Percentiles rank a stretch among this genome's conserved stretches.
These are phyloP conservation scores for Halisarca cf. caerulea DNA, from an alignment of 37 sponge, comb jelly and placozoan genomes.

Conservation along the genomic window DNA sequence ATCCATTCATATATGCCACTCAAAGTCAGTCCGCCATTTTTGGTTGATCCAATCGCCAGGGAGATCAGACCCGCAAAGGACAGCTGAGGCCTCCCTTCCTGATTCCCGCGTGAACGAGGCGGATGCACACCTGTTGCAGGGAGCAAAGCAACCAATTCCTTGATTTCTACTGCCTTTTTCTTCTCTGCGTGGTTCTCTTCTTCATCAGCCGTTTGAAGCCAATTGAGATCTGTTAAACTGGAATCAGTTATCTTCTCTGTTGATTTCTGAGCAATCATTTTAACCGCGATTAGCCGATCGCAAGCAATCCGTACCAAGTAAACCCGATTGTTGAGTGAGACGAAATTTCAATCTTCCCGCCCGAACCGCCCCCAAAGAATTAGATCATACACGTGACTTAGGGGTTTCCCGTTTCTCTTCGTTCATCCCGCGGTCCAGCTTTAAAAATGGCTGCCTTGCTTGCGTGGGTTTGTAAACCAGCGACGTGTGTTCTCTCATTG, in stretches of 20 bases:
- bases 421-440: not conserved
- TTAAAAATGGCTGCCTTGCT: slow-evolving; percentile 25
- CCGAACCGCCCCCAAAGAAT: not conserved
- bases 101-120: not conserved
- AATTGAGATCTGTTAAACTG: slow-evolving; percentile 75
- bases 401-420: not conserved
- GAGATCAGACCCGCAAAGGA: slow-evolving; percentile 79
- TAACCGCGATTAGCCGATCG: not conserved
- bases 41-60: slow-evolving; percentile 69
- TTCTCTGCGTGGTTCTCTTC: not conserved
- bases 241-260: slow-evolving; percentile 35
- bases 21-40: slow-evolving; percentile 65
- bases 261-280: not conserved
- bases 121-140: slow-evolving; percentile 12
- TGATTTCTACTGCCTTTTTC: not conserved
- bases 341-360: slow-evolving; percentile 24
- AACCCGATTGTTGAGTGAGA: not conserved
- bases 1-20: slow-evolving; percentile 82
- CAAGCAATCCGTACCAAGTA: not conserved
- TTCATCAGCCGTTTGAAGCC: slow-evolving; percentile 37
- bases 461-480: slow-evolving; percentile 42
- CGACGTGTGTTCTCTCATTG: not conserved
- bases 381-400: not conserved
- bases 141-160: not conserved
- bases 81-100: slow-evolving; percentile 60